Conservation (phyloP, 2,888 invertebrate species). For the Mythimna lalbum region DNA sequence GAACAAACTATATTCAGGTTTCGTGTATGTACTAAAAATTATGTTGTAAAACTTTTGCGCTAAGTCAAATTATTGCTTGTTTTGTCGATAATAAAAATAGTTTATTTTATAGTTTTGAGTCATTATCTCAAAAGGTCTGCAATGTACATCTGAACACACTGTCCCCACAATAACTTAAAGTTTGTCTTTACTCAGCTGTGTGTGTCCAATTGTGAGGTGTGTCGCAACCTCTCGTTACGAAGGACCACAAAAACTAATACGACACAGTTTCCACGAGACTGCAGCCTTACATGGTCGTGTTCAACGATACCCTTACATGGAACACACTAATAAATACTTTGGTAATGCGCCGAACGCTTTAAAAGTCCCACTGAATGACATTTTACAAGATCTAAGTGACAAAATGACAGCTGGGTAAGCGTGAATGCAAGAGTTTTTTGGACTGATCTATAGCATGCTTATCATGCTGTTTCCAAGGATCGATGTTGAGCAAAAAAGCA, state of each 20-base stretch:
- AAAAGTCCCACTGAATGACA: slow-evolving; percentile 62
- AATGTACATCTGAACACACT: neutral
- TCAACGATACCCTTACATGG: slow-evolving; percentile 73
- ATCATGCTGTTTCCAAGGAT: slow-evolving; percentile 13
- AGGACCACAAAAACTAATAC: slow-evolving; percentile 74
- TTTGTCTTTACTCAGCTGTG: slow-evolving; percentile 52
- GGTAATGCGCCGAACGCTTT: slow-evolving; percentile 61
- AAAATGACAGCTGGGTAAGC: slow-evolving; percentile 50
- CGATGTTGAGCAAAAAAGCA: slow-evolving; percentile 7
- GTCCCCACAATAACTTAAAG: slow-evolving; percentile 4
- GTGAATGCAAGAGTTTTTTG: slow-evolving; percentile 34
- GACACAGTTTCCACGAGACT: slow-evolving; percentile 83
- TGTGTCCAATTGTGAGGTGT: slow-evolving; percentile 64
- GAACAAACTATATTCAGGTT: too few species aligned
- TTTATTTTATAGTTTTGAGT: neutral
- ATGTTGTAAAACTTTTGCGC: too few species aligned
- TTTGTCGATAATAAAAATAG: neutral
- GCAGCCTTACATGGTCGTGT: slow-evolving; percentile 78
- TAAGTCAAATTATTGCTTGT: neutral
- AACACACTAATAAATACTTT: slow-evolving; percentile 69
- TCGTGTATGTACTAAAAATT: too few species aligned
- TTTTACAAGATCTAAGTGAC: slow-evolving; percentile 58
- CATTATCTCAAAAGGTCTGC: neutral
- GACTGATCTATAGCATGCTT: slow-evolving; percentile 30
- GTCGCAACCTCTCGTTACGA: slow-evolving; percentile 71